Base-by-base conservation (phyloP, 1,140 invertebrate genomes). In the Drosophila bipectinata region DNA sequence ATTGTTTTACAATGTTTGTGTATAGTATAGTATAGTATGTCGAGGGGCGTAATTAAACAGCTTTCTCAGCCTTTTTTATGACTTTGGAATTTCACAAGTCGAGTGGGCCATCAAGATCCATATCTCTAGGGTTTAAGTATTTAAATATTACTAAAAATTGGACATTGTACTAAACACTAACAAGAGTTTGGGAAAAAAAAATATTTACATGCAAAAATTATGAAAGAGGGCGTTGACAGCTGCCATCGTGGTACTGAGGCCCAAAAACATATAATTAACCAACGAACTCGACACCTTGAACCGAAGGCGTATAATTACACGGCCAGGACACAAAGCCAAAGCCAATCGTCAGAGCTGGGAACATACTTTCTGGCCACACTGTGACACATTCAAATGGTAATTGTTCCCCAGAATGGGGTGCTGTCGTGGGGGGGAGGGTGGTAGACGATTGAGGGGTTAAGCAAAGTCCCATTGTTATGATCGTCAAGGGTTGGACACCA, bases 1-100 rank as follows among this genome's bases (percentile, higher is more conserved):
- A 85, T 85, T 64, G 83, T 82, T 87, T 87, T 87, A 87, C 82
- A 87, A 87, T 88, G 71, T 82, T 81, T 84, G 76, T 79, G 64
- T 64, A 18, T 18, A 18, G 18, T 18, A 18, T 18, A 18, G 18
- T 18, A 18, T 18, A 18, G 18, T 18, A 45, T 37, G 6, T 48
- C 21, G 32, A 57, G 57, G 32, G 59, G 79, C 66, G 81, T 81
- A 82, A 85, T 82, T 82, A 79, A 78, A 82, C 78, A 72, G 58
- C 63, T 79, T 78, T 85, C 55, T 61, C 52, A 71, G 66, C 75
- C 53, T 53, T 62, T 44, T 85, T 85, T 87, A 87, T 49, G 79
- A 58, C 81, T 45, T 45, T 54, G 78, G 47, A 85, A 87, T 75
- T 75, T 82, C 79, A 68, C 81, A 82, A 75, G 69, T 72, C 49